Evolutionary conservation across 2,888 invertebrate species (phyloP).

Genomic region (Calameuta pallipes): DNA sequence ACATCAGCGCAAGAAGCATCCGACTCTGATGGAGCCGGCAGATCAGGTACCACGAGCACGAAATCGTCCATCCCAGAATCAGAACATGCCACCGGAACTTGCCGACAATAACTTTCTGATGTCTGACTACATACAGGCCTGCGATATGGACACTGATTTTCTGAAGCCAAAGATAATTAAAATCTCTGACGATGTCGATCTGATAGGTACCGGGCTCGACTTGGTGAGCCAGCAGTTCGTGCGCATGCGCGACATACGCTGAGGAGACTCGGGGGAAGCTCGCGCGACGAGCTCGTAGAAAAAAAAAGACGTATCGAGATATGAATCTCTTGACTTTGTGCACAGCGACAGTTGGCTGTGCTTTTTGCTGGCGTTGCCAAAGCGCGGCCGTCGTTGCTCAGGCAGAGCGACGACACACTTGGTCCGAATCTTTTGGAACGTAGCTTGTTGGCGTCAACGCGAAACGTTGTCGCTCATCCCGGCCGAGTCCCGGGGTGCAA

Average conservation of each 20-base stretch:
- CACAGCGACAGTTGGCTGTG: conserved; percentile 33
- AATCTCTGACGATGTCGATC: conserved; percentile 47
- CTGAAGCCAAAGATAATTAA: conserved; percentile 53
- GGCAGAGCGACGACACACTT: conserved; percentile 18
- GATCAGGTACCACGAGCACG: conserved; percentile 61
- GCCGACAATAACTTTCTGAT: conserved; percentile 48
- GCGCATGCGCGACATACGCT: conserved; percentile 63
- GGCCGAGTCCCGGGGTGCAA: conserved; percentile 27
- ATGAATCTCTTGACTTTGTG: conserved; percentile 63
- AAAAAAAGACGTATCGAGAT: conserved; percentile 54
- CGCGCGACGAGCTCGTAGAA: conserved; percentile 34
- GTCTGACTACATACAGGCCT: conserved; percentile 47
- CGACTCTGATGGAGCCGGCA: conserved; percentile 65
- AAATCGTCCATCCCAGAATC: conserved; percentile 57
- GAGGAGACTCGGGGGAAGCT: conserved; percentile 39
- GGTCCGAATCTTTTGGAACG: conserved; percentile 40
- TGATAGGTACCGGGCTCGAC: conserved; percentile 48
- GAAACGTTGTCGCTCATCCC: conserved; percentile 56
- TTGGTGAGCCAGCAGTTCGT: conserved; percentile 55
- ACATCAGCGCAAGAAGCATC: conserved; percentile 76
- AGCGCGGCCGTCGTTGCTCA: conserved; percentile 26
- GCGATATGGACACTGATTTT: conserved; percentile 46
- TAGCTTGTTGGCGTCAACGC: conserved; percentile 58
- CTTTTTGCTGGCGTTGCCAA: conserved; percentile 46
- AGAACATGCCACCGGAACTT: conserved; percentile 51